Conservation (phyloP, 2,888 invertebrate species). For the Orthosia gracilis region DNA sequence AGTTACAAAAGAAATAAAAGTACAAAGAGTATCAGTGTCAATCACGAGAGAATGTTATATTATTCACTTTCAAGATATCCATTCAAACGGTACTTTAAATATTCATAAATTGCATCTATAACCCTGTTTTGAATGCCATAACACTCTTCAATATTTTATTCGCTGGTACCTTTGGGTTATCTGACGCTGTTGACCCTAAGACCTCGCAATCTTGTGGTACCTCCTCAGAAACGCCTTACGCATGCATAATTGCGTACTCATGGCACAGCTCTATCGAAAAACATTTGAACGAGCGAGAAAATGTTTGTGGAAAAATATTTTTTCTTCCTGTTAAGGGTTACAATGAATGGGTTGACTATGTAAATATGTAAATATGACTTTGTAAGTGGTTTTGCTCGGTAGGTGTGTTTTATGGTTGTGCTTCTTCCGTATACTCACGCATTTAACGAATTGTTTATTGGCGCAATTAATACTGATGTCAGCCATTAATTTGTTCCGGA, state of each 20-base stretch:
- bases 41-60: slow-evolving; percentile 51
- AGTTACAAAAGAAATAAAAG: slow-evolving; percentile 45
- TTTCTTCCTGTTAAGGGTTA: slow-evolving; percentile 43
- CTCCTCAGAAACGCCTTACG: slow-evolving; percentile 80
- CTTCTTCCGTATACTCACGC: slow-evolving; percentile 2
- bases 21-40: slow-evolving; percentile 42
- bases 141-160: slow-evolving; percentile 80
- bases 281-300: slow-evolving; percentile 61
- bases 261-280: slow-evolving; percentile 72
- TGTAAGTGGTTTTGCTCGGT: slow-evolving; percentile 19
- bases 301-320: slow-evolving; percentile 57
- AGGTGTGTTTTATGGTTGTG: slow-evolving; percentile 26
- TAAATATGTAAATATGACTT: slow-evolving; percentile 52
- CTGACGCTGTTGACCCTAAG: slow-evolving; percentile 83
- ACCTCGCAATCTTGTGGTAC: slow-evolving; percentile 81
- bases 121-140: slow-evolving; percentile 77
- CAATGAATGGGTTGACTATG: slow-evolving; percentile 43
- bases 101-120: slow-evolving; percentile 70
- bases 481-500: slow-evolving; percentile 43
- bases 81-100: slow-evolving; percentile 67
- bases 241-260: slow-evolving; percentile 81
- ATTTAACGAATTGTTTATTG: slow-evolving; percentile 33
- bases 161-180: slow-evolving; percentile 77
- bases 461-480: slow-evolving; percentile 36
- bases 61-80: slow-evolving; percentile 58